phyloP scores from a whole-genome alignment of 2,797 vertebrate species.

The Podarcis lilfordi region DNA sequence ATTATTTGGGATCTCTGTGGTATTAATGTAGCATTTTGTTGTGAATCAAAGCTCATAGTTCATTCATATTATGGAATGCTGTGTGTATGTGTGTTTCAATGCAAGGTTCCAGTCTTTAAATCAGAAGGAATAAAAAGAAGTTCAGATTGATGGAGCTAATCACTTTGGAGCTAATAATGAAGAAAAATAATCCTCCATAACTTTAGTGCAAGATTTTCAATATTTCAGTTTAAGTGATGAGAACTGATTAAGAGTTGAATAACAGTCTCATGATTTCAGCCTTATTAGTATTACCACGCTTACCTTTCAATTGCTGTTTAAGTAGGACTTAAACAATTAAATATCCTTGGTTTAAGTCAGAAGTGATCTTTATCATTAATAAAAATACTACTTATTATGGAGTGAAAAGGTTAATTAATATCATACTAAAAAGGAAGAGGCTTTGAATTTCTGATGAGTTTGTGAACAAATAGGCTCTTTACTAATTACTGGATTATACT shows the following conservation, averaged over 20 bases:
- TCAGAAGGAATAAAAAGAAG: background rate
- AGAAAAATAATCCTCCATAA: background rate
- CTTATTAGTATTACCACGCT: background rate
- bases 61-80: background rate
- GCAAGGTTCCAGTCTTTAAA: background rate
- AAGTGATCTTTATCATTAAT: slow-evolving; percentile 5
- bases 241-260: background rate
- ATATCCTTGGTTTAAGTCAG: background rate
- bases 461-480: background rate
- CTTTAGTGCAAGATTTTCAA: background rate
- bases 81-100: background rate
- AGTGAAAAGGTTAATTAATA: background rate
- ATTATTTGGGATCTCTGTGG: background rate
- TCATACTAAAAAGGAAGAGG: background rate
- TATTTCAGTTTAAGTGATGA: background rate
- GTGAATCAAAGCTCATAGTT: background rate
- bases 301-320: background rate
- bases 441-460: background rate
- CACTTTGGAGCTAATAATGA: background rate
- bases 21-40: background rate
- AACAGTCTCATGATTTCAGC: background rate
- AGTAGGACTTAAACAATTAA: background rate
- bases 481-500: background rate
- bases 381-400: background rate
- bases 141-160: background rate